Percentiles rank a stretch among this genome's conserved stretches.
These are phyloP conservation scores for Ceratotherium simum DNA, from an alignment of 2,113 vertebrate species.

Conservation along the genomic window DNA sequence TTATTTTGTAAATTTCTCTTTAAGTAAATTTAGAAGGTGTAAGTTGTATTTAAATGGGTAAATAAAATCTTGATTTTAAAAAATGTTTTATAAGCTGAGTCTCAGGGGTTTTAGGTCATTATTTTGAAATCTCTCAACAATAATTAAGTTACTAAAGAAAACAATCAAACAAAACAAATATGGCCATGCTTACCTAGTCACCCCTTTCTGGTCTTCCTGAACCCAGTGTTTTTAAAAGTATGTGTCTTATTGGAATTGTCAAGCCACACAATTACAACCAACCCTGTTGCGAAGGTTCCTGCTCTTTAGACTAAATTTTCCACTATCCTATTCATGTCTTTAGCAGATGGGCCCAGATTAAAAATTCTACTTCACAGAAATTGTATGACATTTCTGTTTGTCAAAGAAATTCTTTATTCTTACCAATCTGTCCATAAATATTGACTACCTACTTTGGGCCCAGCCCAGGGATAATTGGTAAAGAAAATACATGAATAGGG, in stretches of 20 bases:
- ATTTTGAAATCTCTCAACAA: constrained; percentile 15
- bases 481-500: background rate
- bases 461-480: background rate
- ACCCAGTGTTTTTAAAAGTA: background rate
- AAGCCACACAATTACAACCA: background rate
- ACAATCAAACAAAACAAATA: background rate
- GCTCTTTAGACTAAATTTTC: background rate
- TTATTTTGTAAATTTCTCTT: constrained; percentile 33
- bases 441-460: background rate
- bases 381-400: background rate
- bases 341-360: background rate
- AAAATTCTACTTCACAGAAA: background rate
- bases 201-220: background rate
- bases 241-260: background rate
- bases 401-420: background rate
- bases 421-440: background rate
- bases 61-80: background rate
- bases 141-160: constrained; percentile 5
- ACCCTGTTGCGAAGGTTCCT: background rate
- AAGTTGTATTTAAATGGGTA: background rate
- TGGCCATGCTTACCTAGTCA: background rate
- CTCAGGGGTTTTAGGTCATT: background rate
- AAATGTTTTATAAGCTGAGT: background rate
- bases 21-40: background rate
- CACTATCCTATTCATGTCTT: background rate